Evolutionary conservation across 2,797 vertebrate species (phyloP).

Genomic region (Manis crassicaudata): DNA sequence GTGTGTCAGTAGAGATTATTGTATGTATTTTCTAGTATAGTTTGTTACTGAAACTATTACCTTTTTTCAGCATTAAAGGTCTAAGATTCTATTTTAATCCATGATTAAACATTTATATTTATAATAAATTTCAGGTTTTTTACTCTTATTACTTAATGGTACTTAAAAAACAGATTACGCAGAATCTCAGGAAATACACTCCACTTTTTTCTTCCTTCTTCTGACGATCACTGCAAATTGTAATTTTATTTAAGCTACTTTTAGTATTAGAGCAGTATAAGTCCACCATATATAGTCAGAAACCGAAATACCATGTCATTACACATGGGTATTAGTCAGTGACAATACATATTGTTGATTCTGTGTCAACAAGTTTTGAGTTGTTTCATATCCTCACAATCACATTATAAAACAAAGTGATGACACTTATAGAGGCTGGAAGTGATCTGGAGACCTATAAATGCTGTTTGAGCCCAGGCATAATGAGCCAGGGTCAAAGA

Average conservation of each 20-base stretch:
- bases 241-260: conserved; percentile 7
- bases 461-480: conserved; percentile 50
- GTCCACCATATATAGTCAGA: not conserved
- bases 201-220: not conserved
- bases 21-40: not conserved
- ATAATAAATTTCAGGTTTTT: conserved; percentile 5
- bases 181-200: not conserved
- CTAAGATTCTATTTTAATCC: conserved; percentile 48
- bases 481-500: conserved; percentile 19
- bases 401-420: conserved; percentile 48
- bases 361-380: conserved; percentile 52
- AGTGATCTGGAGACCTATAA: conserved; percentile 70
- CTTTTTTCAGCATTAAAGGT: conserved; percentile 26
- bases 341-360: conserved; percentile 56
- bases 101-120: not conserved
- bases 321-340: conserved; percentile 4
- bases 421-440: conserved; percentile 68
- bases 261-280: not conserved
- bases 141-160: not conserved
- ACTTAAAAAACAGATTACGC: conserved; percentile 34
- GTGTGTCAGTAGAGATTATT: not conserved
- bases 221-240: not conserved
- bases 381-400: conserved; percentile 51
- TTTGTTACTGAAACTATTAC: not conserved
- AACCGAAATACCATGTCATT: not conserved